phyloP scores from a whole-genome alignment of 2,113 vertebrate genomes.

The Leucopsar rothschildi region DNA sequence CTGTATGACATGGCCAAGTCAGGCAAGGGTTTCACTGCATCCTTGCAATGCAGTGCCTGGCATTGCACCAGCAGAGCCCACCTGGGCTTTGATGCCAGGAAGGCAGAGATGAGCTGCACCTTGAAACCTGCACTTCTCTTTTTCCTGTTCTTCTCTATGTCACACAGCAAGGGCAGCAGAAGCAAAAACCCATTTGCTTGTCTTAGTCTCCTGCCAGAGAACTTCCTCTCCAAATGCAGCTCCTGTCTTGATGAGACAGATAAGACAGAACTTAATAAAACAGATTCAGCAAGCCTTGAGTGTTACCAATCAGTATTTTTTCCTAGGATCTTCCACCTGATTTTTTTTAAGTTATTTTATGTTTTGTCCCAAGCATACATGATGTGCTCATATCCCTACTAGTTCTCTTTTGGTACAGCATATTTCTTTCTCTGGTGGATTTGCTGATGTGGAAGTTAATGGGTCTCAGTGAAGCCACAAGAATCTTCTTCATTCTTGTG shows the following conservation, averaged over 20 bases:
- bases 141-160: background rate
- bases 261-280: background rate
- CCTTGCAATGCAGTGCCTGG: background rate
- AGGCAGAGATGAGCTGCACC: background rate
- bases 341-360: background rate
- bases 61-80: accelerated
- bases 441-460: background rate
- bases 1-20: background rate
- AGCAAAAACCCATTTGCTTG: background rate
- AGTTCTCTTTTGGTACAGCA: background rate
- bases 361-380: background rate
- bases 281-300: background rate
- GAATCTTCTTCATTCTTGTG: background rate
- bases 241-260: background rate
- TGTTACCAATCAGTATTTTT: background rate
- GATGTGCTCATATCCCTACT: background rate
- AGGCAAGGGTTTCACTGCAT: background rate
- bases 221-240: background rate
- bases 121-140: background rate
- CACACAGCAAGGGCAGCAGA: background rate
- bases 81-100: background rate
- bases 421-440: background rate
- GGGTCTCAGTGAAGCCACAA: background rate
- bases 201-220: background rate
- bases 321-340: background rate